These are phyloP conservation scores for Tetragonula carbonaria DNA, from an alignment of 2,888 invertebrate genomes.

Conservation along the genomic window DNA sequence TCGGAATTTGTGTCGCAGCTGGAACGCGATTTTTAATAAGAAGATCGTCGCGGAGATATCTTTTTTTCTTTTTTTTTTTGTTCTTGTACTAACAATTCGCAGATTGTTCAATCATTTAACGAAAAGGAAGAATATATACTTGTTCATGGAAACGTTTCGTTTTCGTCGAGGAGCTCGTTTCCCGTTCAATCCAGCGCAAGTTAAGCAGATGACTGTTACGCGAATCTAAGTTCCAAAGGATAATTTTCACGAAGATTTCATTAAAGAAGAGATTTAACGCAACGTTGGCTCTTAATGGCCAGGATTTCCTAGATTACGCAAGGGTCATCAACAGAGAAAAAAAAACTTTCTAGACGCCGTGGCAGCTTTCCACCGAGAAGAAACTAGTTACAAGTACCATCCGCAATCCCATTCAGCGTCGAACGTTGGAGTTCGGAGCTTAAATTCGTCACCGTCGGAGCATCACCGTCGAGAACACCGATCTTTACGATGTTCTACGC, in stretches of 20 bases:
- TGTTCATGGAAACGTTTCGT: neutral
- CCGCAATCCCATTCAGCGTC: too few species aligned
- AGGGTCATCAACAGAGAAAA: neutral
- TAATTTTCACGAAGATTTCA: neutral
- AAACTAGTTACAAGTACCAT: neutral
- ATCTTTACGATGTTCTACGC: conserved; percentile 34
- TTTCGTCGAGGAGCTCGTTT: neutral
- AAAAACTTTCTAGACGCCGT: neutral
- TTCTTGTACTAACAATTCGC: neutral
- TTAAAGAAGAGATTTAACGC: neutral
- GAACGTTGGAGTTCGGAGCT: neutral
- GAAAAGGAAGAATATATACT: neutral
- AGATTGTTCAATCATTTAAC: conserved; percentile 1
- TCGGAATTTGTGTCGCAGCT: conserved; percentile 12
- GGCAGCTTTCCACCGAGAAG: neutral
- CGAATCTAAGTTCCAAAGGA: neutral
- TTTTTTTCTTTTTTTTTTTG: conserved; percentile 15
- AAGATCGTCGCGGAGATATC: conserved; percentile 22
- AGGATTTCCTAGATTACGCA: neutral
- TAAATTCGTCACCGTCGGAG: conserved; percentile 37
- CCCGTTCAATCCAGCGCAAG: neutral
- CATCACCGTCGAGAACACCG: neutral
- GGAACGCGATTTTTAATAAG: conserved; percentile 15
- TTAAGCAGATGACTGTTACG: neutral
- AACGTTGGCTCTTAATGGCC: neutral